A percentile compares a stretch with the other conserved stretches of the same genome.
Conservation (phyloP, 37 sponge, comb jelly and placozoan genomes). For the Eunapius fragilis region DNA sequence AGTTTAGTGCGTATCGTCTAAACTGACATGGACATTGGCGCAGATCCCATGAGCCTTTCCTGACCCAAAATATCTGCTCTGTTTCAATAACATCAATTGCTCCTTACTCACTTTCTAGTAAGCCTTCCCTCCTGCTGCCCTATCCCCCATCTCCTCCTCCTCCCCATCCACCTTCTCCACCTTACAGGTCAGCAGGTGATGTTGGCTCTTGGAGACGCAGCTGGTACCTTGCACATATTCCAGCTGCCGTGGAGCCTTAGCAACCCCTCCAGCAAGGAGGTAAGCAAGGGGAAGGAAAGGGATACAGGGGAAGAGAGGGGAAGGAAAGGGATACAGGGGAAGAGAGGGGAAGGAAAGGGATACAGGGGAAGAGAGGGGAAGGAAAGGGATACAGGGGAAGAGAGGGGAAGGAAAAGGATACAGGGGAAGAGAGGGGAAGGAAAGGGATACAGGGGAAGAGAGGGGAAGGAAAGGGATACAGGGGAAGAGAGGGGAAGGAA, state of each 20-base stretch:
- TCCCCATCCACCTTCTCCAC: neutral
- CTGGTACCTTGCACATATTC: slow-evolving; percentile 92
- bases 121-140: neutral
- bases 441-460: no score
- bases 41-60: slow-evolving; percentile 91
- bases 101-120: slow-evolving; percentile 28
- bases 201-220: slow-evolving; percentile 92
- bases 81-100: slow-evolving; percentile 74
- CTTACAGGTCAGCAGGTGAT: slow-evolving; percentile 77
- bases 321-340: neutral
- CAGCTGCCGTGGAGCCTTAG: slow-evolving; percentile 90
- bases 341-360: neutral
- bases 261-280: slow-evolving; percentile 86
- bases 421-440: no score
- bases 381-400: no score
- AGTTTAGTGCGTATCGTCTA: neutral
- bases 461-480: no score
- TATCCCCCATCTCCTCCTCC: neutral
- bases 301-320: neutral
- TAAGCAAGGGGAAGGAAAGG: neutral
- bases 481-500: no score
- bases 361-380: neutral
- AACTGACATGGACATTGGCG: no score
- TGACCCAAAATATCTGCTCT: slow-evolving; percentile 92
- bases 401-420: no score